phyloP scores from a whole-genome alignment of 2,113 vertebrate genomes.

The Ahaetulla prasina region DNA sequence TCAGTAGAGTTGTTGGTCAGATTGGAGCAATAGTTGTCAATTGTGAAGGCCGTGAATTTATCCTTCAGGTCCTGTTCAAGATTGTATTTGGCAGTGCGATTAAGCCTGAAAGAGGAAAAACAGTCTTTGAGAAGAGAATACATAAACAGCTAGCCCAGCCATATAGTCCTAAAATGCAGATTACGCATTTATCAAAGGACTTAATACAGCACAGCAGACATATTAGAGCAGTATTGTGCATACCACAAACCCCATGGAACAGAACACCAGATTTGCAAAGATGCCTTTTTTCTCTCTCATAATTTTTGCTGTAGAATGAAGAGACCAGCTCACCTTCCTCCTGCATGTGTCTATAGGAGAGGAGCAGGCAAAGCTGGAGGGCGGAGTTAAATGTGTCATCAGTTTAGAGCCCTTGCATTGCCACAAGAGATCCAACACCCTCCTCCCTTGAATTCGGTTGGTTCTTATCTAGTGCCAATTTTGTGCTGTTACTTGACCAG shows the following conservation, averaged over 20 bases:
- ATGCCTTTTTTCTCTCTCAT: too few species aligned
- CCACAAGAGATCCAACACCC: neutral
- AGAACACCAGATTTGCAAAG: neutral
- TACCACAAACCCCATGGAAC: neutral
- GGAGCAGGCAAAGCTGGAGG: neutral
- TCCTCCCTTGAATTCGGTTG: neutral
- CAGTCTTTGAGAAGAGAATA: neutral
- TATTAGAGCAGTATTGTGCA: neutral
- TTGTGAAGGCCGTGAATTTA: conserved; percentile 78
- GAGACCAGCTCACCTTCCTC: neutral
- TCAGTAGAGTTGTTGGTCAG: conserved; percentile 73
- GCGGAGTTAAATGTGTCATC: neutral
- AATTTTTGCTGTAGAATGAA: neutral
- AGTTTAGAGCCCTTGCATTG: neutral
- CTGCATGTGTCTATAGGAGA: neutral
- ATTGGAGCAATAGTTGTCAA: conserved; percentile 80
- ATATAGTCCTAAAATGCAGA: neutral
- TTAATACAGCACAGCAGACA: neutral
- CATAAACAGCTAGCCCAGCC: neutral
- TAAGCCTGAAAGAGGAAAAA: conserved; percentile 70
- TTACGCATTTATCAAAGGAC: neutral
- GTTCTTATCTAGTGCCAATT: neutral
- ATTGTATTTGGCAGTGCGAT: conserved; percentile 80
- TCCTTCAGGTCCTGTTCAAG: conserved; percentile 86
- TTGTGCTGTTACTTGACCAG: neutral